Evolutionary conservation across 2,888 invertebrate genomes (phyloP).

Genomic region (Trichopoda pennipes): DNA sequence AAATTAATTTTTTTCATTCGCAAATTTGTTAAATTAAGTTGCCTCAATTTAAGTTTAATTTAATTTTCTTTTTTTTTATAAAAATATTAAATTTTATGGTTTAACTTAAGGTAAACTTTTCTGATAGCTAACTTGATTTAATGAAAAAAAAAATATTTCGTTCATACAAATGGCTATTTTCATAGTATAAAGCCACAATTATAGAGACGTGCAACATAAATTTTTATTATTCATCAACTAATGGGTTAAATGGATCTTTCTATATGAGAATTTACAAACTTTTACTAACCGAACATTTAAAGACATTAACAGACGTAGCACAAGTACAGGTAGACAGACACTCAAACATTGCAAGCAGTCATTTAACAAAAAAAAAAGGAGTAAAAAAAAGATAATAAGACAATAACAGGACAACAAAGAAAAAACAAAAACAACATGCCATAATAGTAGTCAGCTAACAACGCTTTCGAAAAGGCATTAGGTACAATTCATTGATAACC

Average conservation of each 20-base stretch:
- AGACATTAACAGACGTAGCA: slow-evolving; percentile 59
- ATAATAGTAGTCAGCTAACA: slow-evolving; percentile 56
- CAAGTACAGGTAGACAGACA: slow-evolving; percentile 6
- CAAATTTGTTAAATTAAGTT: no score
- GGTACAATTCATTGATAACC: slow-evolving; percentile 78
- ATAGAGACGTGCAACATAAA: slow-evolving; percentile 45
- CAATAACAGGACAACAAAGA: neutral
- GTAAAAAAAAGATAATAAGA: slow-evolving; percentile 18
- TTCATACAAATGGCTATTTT: neutral
- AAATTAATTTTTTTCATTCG: no score
- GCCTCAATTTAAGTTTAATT: no score
- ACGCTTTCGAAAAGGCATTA: slow-evolving; percentile 72
- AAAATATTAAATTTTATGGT: no score
- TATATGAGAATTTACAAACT: slow-evolving; percentile 56
- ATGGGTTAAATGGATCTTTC: slow-evolving; percentile 60
- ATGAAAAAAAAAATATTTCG: slow-evolving; percentile 3
- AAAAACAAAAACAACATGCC: slow-evolving; percentile 3
- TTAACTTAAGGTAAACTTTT: neutral
- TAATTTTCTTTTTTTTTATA: no score
- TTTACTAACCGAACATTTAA: slow-evolving; percentile 64
- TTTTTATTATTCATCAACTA: slow-evolving; percentile 50
- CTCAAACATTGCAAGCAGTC: neutral
- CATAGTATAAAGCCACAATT: slow-evolving; percentile 41
- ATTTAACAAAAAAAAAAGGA: neutral
- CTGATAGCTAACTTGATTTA: neutral